phyloP scores from a whole-genome alignment of 2,797 vertebrate species.

The Bufotes viridis region DNA sequence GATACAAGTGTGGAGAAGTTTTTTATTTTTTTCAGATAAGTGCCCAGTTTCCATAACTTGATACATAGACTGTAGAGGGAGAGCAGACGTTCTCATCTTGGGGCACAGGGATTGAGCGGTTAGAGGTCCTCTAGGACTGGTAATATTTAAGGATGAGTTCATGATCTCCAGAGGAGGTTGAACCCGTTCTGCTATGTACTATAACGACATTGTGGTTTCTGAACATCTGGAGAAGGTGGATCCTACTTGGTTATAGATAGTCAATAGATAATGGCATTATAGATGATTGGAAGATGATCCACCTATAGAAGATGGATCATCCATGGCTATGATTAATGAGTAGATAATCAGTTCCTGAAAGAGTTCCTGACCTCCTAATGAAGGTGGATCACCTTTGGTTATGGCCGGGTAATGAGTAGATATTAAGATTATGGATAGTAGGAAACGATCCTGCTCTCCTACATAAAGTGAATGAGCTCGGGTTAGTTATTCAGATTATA shows the following conservation, averaged over 20 bases:
- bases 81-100: neutral
- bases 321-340: neutral
- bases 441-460: neutral
- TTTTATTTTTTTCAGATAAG: neutral
- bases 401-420: neutral
- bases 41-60: neutral
- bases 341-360: neutral
- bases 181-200: neutral
- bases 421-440: neutral
- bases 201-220: neutral
- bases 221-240: neutral
- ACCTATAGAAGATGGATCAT: neutral
- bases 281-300: neutral
- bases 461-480: neutral
- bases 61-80: neutral
- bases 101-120: neutral
- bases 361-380: neutral
- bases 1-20: neutral
- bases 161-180: neutral
- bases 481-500: neutral
- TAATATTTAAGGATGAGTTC: neutral
- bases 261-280: neutral
- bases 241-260: neutral
- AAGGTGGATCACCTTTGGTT: neutral
- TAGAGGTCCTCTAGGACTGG: neutral